phyloP scores from a whole-genome alignment of 1,140 invertebrate genomes.

The Lepidurus couesii region DNA sequence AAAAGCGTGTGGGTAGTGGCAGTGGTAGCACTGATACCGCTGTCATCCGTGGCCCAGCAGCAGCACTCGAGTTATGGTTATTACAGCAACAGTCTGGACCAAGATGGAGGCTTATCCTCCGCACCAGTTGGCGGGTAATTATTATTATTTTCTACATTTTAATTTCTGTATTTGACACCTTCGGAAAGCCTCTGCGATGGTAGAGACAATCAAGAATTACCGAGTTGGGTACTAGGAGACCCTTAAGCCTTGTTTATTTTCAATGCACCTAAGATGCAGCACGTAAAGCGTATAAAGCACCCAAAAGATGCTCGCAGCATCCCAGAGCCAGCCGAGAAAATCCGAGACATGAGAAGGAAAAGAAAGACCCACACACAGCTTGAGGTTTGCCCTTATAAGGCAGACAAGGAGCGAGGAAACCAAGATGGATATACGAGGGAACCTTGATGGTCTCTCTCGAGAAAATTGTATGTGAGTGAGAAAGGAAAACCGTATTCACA shows the following conservation, averaged over 20 bases:
- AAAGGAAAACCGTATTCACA: neutral
- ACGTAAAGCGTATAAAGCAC: too few relatives aligned
- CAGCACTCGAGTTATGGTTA: slow-evolving; percentile 8
- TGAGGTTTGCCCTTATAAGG: slow-evolving; percentile 7
- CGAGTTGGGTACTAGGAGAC: neutral
- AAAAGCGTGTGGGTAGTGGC: neutral
- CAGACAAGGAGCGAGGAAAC: neutral
- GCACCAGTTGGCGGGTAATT: slow-evolving; percentile 5
- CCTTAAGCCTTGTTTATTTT: neutral
- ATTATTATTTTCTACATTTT: neutral
- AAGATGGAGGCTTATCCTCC: slow-evolving; percentile 1
- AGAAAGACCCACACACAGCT: neutral
- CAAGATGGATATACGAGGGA: neutral
- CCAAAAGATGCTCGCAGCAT: too few relatives aligned
- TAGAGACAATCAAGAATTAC: neutral
- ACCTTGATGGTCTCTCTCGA: neutral
- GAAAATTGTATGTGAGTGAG: slow-evolving; percentile 18
- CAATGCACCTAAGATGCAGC: too few relatives aligned
- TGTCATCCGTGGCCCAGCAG: neutral
- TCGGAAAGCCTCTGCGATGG: too few relatives aligned
- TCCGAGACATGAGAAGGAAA: neutral
- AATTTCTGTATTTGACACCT: too few relatives aligned
- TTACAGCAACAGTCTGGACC: slow-evolving; percentile 9
- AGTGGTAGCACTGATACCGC: neutral
- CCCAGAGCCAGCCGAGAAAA: neutral